phyloP scores from a whole-genome alignment of 2,113 vertebrate species.

The Notothenia coriiceps region DNA sequence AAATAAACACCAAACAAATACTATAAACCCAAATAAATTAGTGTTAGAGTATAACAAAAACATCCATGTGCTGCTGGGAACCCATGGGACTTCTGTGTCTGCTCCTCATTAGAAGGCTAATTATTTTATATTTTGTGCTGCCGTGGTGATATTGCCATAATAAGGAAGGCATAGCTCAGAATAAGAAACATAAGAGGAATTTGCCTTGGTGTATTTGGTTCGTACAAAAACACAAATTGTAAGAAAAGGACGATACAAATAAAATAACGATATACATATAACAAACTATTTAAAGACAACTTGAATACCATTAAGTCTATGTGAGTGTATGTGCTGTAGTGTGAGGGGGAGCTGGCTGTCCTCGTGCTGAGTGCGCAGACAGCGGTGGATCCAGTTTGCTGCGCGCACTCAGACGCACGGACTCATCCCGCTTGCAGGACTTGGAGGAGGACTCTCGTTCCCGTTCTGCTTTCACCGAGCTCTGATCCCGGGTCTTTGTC shows the following conservation, averaged over 20 bases:
- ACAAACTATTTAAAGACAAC: no score
- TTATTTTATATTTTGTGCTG: neutral
- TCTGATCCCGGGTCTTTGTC: conserved; percentile 40
- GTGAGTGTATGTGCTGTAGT: conserved; percentile 20
- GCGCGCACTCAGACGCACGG: conserved; percentile 69
- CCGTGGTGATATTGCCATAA: neutral
- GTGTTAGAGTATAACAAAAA: neutral
- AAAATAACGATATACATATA: no score
- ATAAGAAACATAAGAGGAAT: no score
- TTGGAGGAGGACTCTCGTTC: conserved; percentile 67
- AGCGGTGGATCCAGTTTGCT: conserved; percentile 68
- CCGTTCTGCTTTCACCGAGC: conserved; percentile 23
- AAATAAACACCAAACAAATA: neutral
- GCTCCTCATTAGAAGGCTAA: conserved; percentile 17
- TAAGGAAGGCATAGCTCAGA: neutral
- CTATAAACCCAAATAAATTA: neutral
- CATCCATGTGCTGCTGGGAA: neutral
- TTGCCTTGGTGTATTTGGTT: no score
- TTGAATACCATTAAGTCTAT: neutral
- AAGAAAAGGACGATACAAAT: no score
- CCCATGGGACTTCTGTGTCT: neutral
- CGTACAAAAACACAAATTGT: no score
- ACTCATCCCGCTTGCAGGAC: conserved; percentile 70
- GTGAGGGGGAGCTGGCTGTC: conserved; percentile 44
- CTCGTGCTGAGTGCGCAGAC: conserved; percentile 61